Evolutionary conservation across 2,113 vertebrate species (phyloP).

Genomic region (Oxyura jamaicensis): DNA sequence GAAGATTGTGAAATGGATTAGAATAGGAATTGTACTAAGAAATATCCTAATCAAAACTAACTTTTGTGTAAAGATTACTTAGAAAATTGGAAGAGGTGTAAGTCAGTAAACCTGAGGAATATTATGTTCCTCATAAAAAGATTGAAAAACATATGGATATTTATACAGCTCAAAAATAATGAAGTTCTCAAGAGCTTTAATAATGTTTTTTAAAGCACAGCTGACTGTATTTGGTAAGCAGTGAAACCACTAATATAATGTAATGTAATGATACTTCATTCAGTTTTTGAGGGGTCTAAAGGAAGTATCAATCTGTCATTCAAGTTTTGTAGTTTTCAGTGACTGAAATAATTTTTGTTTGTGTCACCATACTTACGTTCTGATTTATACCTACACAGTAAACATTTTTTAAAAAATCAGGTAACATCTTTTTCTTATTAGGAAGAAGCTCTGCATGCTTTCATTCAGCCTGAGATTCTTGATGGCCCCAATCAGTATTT

Average conservation of each 20-base stretch:
- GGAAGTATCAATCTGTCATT: neutral
- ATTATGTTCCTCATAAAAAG: neutral
- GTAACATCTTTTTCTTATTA: conserved; percentile 69
- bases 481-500: conserved; percentile 98
- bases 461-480: conserved; percentile 96
- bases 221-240: neutral
- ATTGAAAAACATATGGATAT: neutral
- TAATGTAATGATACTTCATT: conserved; percentile 1
- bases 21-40: neutral
- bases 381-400: neutral
- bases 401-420: conserved; percentile 19
- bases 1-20: neutral
- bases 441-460: conserved; percentile 98
- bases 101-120: neutral
- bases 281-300: neutral
- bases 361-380: neutral
- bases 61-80: neutral
- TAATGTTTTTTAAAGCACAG: neutral
- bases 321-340: neutral
- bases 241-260: neutral
- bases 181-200: neutral
- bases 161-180: neutral
- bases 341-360: neutral
- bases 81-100: neutral
- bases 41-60: neutral